Evolutionary conservation across 2,113 vertebrate species (phyloP), one percentile per base, ranked within the genome.

Genomic region (Leuciscus idus): DNA sequence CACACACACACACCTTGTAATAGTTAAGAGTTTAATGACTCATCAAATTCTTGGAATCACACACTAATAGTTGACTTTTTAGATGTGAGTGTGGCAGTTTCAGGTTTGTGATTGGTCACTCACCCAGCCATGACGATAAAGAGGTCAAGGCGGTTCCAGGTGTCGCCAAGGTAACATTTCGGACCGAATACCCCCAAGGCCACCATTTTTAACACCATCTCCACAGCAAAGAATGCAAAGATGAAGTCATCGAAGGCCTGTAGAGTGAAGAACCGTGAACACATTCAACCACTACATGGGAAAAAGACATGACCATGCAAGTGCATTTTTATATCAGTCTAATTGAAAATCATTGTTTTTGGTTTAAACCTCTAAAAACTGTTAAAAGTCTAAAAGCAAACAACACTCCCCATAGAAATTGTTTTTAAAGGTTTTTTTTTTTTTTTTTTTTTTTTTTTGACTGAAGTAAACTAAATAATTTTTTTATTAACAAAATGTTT

Each of bases 161-260:
- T 97, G 87, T 97, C 96, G 0, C 96, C 96, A 76, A 97, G 95
- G 93, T 97, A 97, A 91, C 96, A 97, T 87, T 95, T 96, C 89
- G 96, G 95, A 46, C 96, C 96, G 0, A 96, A 97, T 46, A 97
- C 95, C 39, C 96, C 96, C 89, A 97, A 92, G 26, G 96, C 96
- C 2, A 97, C 89, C 96, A 97, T 97, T 94, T 97, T 97, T 90
- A 97, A 92, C 55, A 97, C 94, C 96, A 97, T 97, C 92, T 97
- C 96, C 95, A 96, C 96, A 0, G 96, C 96, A 10, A 97, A 97
- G 94, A 97, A 97, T 85, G 95, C 96, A 2, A 97, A 97, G 87
- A 97, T 97, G 93, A 97, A 97, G 89, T 96, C 96, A 1, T 97
- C 96, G 4, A 97, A 97, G 0, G 96, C 96, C 96, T 97, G 91